Evolutionary conservation across 2,113 vertebrate species (phyloP).

Genomic region (Bostrychus sinensis): DNA sequence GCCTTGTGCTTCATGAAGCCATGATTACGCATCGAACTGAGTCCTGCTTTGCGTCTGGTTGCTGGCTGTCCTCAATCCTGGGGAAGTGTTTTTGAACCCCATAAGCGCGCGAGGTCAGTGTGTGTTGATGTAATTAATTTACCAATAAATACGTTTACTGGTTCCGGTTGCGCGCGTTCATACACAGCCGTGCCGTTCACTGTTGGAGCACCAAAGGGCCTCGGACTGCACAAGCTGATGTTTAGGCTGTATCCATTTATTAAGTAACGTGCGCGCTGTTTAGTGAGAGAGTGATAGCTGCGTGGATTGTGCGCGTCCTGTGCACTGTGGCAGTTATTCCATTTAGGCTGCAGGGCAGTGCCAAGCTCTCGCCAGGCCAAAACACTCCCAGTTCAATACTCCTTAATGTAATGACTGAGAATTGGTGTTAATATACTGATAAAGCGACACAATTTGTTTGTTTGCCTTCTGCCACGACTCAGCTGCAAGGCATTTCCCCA

Average conservation of each 20-base stretch:
- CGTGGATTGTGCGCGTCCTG: slow-evolving; percentile 34
- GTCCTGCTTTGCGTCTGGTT: not conserved
- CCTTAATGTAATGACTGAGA: slow-evolving; percentile 82
- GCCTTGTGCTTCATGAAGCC: slow-evolving; percentile 42
- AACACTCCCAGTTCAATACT: slow-evolving; percentile 79
- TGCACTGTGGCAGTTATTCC: slow-evolving; percentile 64
- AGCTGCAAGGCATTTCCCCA: slow-evolving; percentile 73
- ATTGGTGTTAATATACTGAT: slow-evolving; percentile 84
- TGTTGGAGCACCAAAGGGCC: not conserved
- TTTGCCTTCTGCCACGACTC: slow-evolving; percentile 64
- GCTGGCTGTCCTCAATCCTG: not conserved
- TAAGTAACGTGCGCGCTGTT: slow-evolving; percentile 47
- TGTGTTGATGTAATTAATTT: slow-evolving; percentile 59
- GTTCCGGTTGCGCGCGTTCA: slow-evolving; percentile 36
- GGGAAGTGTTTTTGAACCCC: slow-evolving; percentile 5
- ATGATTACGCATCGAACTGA: slow-evolving; percentile 27
- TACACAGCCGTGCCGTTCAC: slow-evolving; percentile 3
- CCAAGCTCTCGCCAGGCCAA: slow-evolving; percentile 69
- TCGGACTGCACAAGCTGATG: slow-evolving; percentile 15
- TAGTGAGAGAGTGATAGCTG: slow-evolving; percentile 67
- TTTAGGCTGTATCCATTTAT: slow-evolving; percentile 36
- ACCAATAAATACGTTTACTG: slow-evolving; percentile 58
- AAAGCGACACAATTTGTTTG: slow-evolving; percentile 79
- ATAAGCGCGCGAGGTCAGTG: slow-evolving; percentile 25
- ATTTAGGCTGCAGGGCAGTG: slow-evolving; percentile 63